Percentiles rank a stretch among this genome's conserved stretches.
phyloP scores from a whole-genome alignment of 2,113 vertebrate species.

The human region GRCh38 chr2:211202501-211203000 shows the following conservation, averaged over 20 bases:
- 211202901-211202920: neutral
- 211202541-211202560: neutral
- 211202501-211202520: neutral
- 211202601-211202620: neutral
- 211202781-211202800: neutral
- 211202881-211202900: neutral
- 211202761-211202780: neutral
- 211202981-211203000: neutral
- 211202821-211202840: neutral
- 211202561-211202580: neutral
- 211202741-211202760: conserved; percentile 8
- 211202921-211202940: neutral
- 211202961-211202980: neutral
- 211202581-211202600: conserved; percentile 13
- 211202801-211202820: neutral
- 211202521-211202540: neutral
- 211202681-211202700: neutral
- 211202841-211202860: neutral
- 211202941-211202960: neutral
- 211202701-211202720: neutral
- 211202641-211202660: neutral
- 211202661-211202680: neutral
- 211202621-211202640: neutral
- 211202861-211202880: neutral
- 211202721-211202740: neutral